Evolutionary conservation across 2,888 invertebrate species (phyloP).

Genomic region (Amaurobius ferox): DNA sequence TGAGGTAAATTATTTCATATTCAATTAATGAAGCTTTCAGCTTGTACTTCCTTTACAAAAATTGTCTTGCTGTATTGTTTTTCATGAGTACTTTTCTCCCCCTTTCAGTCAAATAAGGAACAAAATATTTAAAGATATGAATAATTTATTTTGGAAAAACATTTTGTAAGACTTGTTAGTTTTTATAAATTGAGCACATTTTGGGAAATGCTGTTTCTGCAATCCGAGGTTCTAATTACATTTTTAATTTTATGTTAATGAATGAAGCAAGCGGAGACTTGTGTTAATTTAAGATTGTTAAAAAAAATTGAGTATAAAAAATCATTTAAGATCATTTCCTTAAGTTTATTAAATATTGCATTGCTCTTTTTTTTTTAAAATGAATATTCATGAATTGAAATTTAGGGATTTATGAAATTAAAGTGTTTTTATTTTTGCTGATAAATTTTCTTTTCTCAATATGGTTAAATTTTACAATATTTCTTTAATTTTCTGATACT

Average conservation of each 20-base stretch:
- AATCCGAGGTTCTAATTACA: background rate
- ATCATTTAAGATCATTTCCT: background rate
- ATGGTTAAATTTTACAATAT: background rate
- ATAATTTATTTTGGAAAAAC: background rate
- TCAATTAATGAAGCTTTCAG: constrained; percentile 9
- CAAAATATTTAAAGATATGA: background rate
- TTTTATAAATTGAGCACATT: background rate
- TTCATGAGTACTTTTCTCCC: background rate
- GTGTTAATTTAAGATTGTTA: background rate
- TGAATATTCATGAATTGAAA: background rate
- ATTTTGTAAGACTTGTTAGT: background rate
- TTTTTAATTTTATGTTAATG: constrained; percentile 3
- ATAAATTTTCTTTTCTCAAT: background rate
- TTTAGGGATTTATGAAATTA: background rate
- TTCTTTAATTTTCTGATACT: background rate
- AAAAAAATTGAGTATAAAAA: background rate
- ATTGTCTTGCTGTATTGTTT: background rate
- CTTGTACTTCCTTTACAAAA: background rate
- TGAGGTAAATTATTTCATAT: constrained; percentile 81
- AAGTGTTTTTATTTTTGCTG: background rate
- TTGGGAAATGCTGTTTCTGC: background rate
- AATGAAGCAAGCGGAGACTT: background rate
- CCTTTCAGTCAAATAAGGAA: background rate
- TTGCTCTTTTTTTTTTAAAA: background rate
- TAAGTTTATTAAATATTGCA: background rate